A percentile compares a stretch with the other conserved stretches of the same genome.
Conservation (phyloP, 2,888 invertebrate species). For the Synanthedon myopaeformis region DNA sequence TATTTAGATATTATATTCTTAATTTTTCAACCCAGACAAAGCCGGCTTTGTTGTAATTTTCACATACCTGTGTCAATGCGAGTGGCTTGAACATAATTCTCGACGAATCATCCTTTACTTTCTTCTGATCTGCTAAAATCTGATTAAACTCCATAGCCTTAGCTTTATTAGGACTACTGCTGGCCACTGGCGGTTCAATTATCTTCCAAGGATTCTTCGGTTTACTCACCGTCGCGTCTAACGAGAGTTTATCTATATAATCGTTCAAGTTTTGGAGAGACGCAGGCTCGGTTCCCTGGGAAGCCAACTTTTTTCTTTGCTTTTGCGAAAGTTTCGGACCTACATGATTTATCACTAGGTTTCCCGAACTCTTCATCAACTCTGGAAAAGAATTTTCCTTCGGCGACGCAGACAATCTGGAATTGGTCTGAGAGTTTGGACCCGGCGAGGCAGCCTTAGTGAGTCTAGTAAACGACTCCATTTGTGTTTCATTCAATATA, state of each 20-base stretch:
- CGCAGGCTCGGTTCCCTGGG: conserved; percentile 43
- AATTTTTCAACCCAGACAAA: no score
- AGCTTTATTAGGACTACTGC: conserved; percentile 45
- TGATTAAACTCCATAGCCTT: conserved; percentile 50
- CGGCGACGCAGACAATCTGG: conserved; percentile 45
- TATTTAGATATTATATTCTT: no score
- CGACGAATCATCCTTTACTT: conserved; percentile 77
- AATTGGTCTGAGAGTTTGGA: conserved; percentile 10
- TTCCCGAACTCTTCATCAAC: conserved; percentile 33
- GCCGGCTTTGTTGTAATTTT: no score
- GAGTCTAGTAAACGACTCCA: conserved; percentile 48
- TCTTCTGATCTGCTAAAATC: conserved; percentile 80
- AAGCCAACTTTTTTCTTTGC: conserved; percentile 71
- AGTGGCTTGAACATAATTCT: conserved; percentile 81
- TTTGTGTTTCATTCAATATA: conserved; percentile 40
- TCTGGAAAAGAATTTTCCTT: conserved; percentile 33
- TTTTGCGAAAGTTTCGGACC: conserved; percentile 75
- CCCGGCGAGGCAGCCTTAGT: conserved; percentile 31
- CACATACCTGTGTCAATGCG: conserved; percentile 77
- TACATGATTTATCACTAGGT: conserved; percentile 46
- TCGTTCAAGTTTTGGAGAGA: conserved; percentile 28
- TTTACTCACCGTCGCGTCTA: conserved; percentile 45
- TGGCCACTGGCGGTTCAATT: conserved; percentile 32
- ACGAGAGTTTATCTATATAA: conserved; percentile 30
- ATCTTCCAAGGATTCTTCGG: conserved; percentile 65